phyloP scores from a whole-genome alignment of 2,797 vertebrate species.

The Morelia viridis region DNA sequence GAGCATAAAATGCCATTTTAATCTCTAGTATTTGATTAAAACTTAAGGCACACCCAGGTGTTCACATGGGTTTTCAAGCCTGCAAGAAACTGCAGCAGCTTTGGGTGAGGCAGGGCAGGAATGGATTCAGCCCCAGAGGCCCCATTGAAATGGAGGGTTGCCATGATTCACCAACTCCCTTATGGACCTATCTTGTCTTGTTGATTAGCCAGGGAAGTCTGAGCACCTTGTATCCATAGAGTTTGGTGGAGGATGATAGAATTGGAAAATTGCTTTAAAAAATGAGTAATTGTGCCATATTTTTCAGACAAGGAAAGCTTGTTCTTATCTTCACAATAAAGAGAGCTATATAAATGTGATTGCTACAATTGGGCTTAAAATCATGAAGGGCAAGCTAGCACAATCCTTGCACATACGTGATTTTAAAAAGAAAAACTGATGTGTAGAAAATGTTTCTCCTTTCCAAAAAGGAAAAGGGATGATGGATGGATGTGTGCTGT shows the following conservation, averaged over 20 bases:
- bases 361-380: background rate
- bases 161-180: background rate
- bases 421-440: background rate
- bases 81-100: background rate
- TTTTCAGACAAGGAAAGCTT: background rate
- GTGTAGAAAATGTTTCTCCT: background rate
- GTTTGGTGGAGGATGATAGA: background rate
- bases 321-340: background rate
- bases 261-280: background rate
- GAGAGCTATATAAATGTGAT: background rate
- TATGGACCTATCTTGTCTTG: background rate
- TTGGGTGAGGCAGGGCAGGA: background rate
- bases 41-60: background rate
- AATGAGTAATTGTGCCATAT: background rate
- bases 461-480: background rate
- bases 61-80: background rate
- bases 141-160: background rate
- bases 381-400: background rate
- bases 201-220: background rate
- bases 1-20: background rate
- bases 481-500: background rate
- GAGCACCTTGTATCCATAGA: background rate
- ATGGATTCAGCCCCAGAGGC: background rate
- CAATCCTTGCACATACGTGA: background rate
- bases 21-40: background rate